Evolutionary conservation across 2,797 vertebrate genomes (phyloP).

Genomic region (Malurus leucopterus): DNA sequence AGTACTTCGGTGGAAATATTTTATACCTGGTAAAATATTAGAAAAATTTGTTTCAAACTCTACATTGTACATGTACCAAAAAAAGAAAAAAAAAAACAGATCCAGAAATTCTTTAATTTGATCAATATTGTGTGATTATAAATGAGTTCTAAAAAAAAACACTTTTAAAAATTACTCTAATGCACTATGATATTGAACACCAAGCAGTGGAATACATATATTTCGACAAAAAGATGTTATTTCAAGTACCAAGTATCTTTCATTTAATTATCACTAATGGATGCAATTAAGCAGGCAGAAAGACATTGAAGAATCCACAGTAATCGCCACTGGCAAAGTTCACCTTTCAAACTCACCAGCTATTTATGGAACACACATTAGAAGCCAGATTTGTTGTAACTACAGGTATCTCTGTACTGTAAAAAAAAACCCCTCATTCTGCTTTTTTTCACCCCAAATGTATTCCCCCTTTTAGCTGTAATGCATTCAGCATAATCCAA

Average conservation of each 20-base stretch:
- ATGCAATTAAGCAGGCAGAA: slow-evolving; percentile 5
- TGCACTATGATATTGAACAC: background rate
- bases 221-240: background rate
- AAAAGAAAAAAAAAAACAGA: background rate
- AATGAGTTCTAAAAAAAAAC: background rate
- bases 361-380: background rate
- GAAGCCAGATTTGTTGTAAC: background rate
- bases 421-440: background rate
- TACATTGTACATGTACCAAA: background rate
- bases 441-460: background rate
- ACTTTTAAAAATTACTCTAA: background rate
- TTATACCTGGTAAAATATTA: background rate
- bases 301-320: background rate
- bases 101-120: background rate
- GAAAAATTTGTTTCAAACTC: background rate
- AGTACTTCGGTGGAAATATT: background rate
- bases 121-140: background rate
- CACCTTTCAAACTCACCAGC: background rate
- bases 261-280: slow-evolving; percentile 9
- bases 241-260: background rate
- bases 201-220: background rate
- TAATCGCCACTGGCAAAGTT: background rate
- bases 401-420: background rate
- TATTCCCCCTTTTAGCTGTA: background rate
- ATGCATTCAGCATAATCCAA: background rate